Evolutionary conservation across 2,888 invertebrate genomes (phyloP), one percentile per base, ranked within the genome.

Genomic region (Protophormia terraenovae): DNA sequence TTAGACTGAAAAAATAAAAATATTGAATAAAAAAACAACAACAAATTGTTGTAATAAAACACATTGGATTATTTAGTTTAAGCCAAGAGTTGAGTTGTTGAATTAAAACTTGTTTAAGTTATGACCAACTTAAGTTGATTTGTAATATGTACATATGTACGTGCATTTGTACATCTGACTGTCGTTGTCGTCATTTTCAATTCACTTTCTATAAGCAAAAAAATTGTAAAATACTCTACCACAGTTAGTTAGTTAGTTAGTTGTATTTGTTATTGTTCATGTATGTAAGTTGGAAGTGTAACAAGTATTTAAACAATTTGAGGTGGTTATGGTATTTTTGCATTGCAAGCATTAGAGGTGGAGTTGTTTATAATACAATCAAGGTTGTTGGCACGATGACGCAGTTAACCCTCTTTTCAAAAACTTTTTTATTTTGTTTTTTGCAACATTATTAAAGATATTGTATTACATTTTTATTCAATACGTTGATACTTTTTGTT

Each of bases 161-260:
- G n/a, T n/a, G n/a, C n/a, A n/a, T n/a, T n/a, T n/a, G n/a, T n/a
- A n/a, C n/a, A n/a, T 47, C 29, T 53, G 29, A 38, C 27, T 53
- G 53, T 58, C 53, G 47, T 50, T 47, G 60, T 41, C 38, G 45
- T 45, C 66, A 41, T 53, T 66, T 38, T 50, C 27, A 73, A 81
- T 81, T 77, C 67, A 84, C 81, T 84, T 84, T 81, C 84, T 81
- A 81, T 71, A 47, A n/a, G n/a, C n/a, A n/a, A n/a, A n/a, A n/a
- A n/a, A n/a, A 35, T 53, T 72, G 29, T 66, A 35, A 79, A 62
- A 53, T n/a, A 66, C 69, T 41, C 35, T 41, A 24, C 12, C 27
- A 53, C 22, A 22, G n/a, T n/a, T n/a, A 16, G 29, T 62, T 29
- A 60, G 1, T 14, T 8, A 19, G 12, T 19, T 35, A 1, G 16